These are phyloP conservation scores for Spilosoma lubricipeda DNA, from an alignment of 2,888 invertebrate species.

Conservation along the genomic window DNA sequence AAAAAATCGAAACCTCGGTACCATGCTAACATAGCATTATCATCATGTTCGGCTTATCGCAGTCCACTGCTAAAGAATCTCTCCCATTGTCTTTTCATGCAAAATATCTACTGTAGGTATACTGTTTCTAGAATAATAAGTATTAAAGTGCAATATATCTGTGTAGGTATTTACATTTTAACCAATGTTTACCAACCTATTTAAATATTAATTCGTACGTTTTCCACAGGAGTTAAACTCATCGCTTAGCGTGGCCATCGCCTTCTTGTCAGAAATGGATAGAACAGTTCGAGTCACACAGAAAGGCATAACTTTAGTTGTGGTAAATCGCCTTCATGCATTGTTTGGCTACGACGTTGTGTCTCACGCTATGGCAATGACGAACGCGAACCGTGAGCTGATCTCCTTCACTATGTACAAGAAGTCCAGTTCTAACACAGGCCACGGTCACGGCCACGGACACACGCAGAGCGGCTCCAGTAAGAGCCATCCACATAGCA, in stretches of 20 bases:
- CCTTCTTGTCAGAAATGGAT: slow-evolving; percentile 69
- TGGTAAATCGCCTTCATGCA: slow-evolving; percentile 80
- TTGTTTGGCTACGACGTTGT: slow-evolving; percentile 82
- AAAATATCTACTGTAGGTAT: neutral
- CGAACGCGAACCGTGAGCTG: slow-evolving; percentile 81
- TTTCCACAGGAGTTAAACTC: slow-evolving; percentile 75
- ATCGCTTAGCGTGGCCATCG: slow-evolving; percentile 72
- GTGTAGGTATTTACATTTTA: neutral
- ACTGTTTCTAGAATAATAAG: neutral
- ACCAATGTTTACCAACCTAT: neutral
- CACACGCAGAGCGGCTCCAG: slow-evolving; percentile 52
- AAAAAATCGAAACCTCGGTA: neutral
- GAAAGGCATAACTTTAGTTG: slow-evolving; percentile 77
- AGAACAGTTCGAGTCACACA: slow-evolving; percentile 76
- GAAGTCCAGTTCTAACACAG: slow-evolving; percentile 67
- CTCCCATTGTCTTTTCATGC: no score
- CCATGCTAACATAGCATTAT: no score
- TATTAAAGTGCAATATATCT: neutral
- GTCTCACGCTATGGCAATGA: slow-evolving; percentile 84
- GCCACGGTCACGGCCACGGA: slow-evolving; percentile 62
- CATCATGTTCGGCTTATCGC: no score
- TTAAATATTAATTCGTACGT: neutral
- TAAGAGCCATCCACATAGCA: slow-evolving; percentile 56
- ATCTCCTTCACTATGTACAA: slow-evolving; percentile 83
- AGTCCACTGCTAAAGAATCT: no score